Evolutionary conservation across 2,888 invertebrate species (phyloP).

Genomic region (Phyto melanocephala): DNA sequence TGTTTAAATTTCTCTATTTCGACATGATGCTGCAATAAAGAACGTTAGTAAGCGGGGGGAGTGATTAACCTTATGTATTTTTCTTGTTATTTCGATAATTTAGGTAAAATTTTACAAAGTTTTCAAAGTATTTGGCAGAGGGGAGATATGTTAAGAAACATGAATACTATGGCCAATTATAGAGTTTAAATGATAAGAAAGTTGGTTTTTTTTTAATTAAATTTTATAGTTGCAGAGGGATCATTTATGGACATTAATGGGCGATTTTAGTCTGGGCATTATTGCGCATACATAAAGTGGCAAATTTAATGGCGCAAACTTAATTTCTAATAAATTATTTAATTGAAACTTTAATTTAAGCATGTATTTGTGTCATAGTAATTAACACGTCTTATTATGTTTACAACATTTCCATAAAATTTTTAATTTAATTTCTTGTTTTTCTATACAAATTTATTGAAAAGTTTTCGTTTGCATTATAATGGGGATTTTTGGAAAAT

Average conservation of each 20-base stretch:
- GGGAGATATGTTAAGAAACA: not conserved
- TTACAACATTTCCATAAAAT: no score
- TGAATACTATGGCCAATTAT: conserved; percentile 18
- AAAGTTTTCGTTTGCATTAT: no score
- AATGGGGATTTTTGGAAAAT: not conserved
- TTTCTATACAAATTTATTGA: no score
- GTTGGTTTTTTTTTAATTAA: not conserved
- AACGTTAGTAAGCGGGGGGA: not conserved
- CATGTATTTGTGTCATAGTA: no score
- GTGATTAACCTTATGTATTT: conserved; percentile 45
- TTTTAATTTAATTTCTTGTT: no score
- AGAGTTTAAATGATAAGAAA: conserved; percentile 29
- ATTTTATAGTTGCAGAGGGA: not conserved
- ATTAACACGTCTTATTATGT: no score
- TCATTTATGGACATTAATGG: not conserved
- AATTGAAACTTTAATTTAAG: no score
- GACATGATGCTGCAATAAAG: not conserved
- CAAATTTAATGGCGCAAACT: not conserved
- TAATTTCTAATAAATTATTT: not conserved
- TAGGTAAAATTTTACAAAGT: not conserved
- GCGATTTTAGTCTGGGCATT: not conserved
- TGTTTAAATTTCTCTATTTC: not conserved
- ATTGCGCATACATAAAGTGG: not conserved
- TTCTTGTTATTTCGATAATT: not conserved
- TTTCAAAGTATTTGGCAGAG: not conserved